These are phyloP conservation scores for Alligator sinensis DNA, from an alignment of 2,113 vertebrate genomes.

Conservation along the genomic window DNA sequence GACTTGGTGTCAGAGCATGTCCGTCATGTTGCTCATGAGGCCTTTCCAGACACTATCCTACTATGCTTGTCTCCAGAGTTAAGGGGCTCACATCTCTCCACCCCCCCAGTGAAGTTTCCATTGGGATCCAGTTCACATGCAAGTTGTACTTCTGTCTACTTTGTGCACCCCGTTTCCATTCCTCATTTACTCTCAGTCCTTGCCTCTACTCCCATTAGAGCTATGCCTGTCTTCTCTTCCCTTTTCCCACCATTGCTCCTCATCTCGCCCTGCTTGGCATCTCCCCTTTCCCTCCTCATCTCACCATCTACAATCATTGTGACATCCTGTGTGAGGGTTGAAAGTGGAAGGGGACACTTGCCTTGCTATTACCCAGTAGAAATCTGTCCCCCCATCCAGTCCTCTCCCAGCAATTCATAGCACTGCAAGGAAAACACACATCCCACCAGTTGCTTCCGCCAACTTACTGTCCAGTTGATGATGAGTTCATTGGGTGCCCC, in stretches of 20 bases:
- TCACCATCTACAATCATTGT: too few relatives aligned
- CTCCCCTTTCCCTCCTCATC: too few relatives aligned
- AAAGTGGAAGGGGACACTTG: too few relatives aligned
- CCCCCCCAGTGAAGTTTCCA: neutral
- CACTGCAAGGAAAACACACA: neutral
- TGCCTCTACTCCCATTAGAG: neutral
- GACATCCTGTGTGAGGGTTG: too few relatives aligned
- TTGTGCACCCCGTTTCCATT: neutral
- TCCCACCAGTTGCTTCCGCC: neutral
- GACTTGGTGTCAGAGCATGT: too few relatives aligned
- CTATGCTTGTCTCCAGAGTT: too few relatives aligned
- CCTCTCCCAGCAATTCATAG: neutral
- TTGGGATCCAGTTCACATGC: neutral
- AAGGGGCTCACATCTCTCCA: neutral
- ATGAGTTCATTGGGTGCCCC: constrained; percentile 93
- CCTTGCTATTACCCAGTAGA: neutral
- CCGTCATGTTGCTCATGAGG: too few relatives aligned
- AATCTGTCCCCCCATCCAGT: neutral
- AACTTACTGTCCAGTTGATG: constrained; percentile 93
- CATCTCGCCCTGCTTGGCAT: too few relatives aligned
- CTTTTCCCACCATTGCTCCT: neutral
- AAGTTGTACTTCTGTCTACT: neutral
- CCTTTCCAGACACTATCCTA: too few relatives aligned
- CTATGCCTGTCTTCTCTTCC: neutral
- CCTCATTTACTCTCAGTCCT: neutral